Base-by-base conservation (phyloP, 2,797 vertebrate genomes). In the Manis crassicaudata region DNA sequence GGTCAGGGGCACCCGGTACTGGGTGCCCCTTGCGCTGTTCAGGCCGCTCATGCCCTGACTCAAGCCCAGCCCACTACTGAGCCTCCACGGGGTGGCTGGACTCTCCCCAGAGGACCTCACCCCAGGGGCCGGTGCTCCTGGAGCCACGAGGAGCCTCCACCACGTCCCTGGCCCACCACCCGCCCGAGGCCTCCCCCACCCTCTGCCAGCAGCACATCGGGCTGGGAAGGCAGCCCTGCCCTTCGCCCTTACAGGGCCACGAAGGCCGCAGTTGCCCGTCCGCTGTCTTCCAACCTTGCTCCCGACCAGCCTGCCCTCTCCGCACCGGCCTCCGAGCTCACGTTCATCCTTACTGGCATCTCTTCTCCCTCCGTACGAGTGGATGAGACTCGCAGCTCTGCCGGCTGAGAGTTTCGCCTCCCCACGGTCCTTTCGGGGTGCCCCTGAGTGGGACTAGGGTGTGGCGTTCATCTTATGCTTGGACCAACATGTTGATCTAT, bases 291-390 rank as follows among this genome's bases (percentile, higher is more conserved):
- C 70, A 8, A 5, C 12, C 68, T 11, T 25, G 77, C 76, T 40
- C 35, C 35, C 56, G 18, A 60, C 37, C 56, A 60, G 77, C 14
- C 16, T 27, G 52, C 3, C 7, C 1, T 23, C 10, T 23, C 10
- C 0, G 29, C 14, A 29, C 2, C 52, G 3, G 27, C 52, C 7
- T 4, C 9, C 20, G 63, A 9, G 37, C 7, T 1, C 54, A 3
- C 4, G 3, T 17, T 10, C 60, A n/a, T 67, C 62, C 32, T n/a
- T 18, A 18, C 7, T 16, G 50, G 17, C 20, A 17, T n/a, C 21
- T 4, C 14, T 16, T 35, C 43, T 23, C 29, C 60, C n/a, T 27
- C 43, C 32, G 10, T 5, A 25, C 21, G 4, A 20, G 46, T 1
- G 46, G 62, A 4, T 7, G 8, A 3, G 5, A 67, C 62, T 23